phyloP scores from a whole-genome alignment of 2,113 vertebrate genomes.

The Anoura caudifer region DNA sequence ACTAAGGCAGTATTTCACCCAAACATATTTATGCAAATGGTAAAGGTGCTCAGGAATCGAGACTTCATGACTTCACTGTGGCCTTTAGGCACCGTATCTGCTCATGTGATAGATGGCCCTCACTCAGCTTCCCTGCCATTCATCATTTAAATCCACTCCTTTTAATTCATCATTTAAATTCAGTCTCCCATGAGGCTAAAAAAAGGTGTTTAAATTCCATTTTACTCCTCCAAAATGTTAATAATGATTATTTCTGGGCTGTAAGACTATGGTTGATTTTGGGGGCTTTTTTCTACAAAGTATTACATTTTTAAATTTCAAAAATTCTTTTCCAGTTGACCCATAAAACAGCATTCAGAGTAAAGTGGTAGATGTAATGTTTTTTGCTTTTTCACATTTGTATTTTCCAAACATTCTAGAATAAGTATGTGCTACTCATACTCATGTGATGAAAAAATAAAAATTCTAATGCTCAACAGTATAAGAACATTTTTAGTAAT shows the following conservation, averaged over 20 bases:
- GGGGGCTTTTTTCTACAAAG: neutral
- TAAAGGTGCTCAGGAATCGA: neutral
- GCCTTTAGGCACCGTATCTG: neutral
- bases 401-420: slow-evolving; percentile 21
- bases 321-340: neutral
- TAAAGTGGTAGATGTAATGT: neutral
- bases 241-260: neutral
- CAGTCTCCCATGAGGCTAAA: neutral
- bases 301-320: slow-evolving; percentile 24
- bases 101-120: neutral
- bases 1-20: neutral
- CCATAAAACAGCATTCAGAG: slow-evolving; percentile 1
- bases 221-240: slow-evolving; percentile 22
- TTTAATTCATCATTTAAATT: slow-evolving; percentile 13
- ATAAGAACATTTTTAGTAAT: neutral
- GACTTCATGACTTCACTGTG: neutral
- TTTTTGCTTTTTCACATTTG: slow-evolving; percentile 14
- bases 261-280: neutral
- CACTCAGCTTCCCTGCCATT: neutral
- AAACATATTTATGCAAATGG: neutral
- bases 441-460: slow-evolving; percentile 4
- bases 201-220: neutral
- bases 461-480: neutral
- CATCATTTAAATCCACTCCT: slow-evolving; percentile 1
- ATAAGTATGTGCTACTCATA: neutral